phyloP scores from a whole-genome alignment of 2,797 vertebrate genomes.

The Xenopus petersii region DNA sequence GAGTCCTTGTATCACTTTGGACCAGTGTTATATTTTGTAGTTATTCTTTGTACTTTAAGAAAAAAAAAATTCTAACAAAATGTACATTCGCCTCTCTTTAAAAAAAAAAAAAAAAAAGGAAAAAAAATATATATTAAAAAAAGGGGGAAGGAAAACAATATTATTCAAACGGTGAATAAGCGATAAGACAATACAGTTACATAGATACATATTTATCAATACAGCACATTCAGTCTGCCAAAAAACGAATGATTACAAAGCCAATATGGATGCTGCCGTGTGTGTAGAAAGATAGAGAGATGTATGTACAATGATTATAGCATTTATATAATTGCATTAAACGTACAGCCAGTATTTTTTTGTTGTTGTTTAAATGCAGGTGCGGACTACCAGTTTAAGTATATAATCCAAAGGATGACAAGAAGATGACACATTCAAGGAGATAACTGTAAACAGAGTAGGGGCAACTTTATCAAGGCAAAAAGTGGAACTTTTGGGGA shows the following conservation, averaged over 20 bases:
- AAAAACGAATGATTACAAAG: constrained; percentile 90
- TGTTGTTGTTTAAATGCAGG: constrained; percentile 79
- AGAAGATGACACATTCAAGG: background rate
- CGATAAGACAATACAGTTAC: constrained; percentile 90
- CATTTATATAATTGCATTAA: constrained; percentile 89
- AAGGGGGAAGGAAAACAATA: constrained; percentile 57
- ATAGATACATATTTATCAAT: constrained; percentile 91
- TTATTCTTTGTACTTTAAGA: constrained; percentile 73
- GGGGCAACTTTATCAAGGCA: background rate
- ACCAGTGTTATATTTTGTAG: constrained; percentile 63
- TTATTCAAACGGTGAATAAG: constrained; percentile 85
- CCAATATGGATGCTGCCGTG: constrained; percentile 80
- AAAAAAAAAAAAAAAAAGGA: constrained; percentile 71
- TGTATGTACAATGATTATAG: constrained; percentile 90
- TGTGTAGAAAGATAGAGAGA: constrained; percentile 55
- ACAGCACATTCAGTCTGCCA: constrained; percentile 94
- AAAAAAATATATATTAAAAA: constrained; percentile 59
- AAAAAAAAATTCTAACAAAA: constrained; percentile 76
- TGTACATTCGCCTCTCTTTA: constrained; percentile 85
- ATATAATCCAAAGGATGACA: constrained; percentile 17
- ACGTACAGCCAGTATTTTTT: constrained; percentile 71
- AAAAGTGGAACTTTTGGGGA: background rate
- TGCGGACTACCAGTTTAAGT: constrained; percentile 34
- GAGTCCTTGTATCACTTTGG: constrained; percentile 68
- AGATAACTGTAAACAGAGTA: background rate